Evolutionary conservation across 2,113 vertebrate species (phyloP).

Genomic region (Pedetes capensis): DNA sequence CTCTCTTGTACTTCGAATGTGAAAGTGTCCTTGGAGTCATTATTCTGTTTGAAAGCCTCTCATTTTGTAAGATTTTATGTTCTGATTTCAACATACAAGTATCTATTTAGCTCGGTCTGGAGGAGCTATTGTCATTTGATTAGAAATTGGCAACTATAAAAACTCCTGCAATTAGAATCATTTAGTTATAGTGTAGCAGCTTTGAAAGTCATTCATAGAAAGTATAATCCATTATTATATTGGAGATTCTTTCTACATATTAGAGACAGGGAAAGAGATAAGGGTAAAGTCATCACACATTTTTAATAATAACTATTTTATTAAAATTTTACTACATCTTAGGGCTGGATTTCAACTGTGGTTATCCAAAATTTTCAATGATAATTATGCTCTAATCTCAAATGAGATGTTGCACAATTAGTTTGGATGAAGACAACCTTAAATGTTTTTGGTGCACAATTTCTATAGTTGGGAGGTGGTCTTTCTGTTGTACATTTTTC

Average conservation of each 20-base stretch:
- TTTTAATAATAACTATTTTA: neutral
- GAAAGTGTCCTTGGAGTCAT: neutral
- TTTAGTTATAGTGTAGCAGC: neutral
- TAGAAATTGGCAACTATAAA: constrained; percentile 36
- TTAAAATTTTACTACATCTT: constrained; percentile 7
- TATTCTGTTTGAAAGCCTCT: constrained; percentile 31
- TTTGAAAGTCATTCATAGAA: constrained; percentile 1
- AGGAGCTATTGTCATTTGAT: constrained; percentile 45
- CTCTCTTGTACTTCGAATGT: neutral
- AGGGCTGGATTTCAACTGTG: neutral
- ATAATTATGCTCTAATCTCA: neutral
- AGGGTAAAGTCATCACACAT: neutral
- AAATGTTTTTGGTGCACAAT: neutral
- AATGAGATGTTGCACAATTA: neutral
- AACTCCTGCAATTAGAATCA: constrained; percentile 10
- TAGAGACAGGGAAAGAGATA: neutral
- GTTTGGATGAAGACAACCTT: neutral
- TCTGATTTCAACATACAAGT: constrained; percentile 14
- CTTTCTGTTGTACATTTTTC: neutral
- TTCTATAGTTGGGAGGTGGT: neutral
- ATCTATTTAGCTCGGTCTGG: constrained; percentile 13
- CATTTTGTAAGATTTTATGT: constrained; percentile 40
- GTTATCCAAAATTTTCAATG: neutral
- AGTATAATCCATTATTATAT: constrained; percentile 8
- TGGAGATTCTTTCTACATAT: neutral